Conservation (phyloP, 2,888 invertebrate genomes). For the Tortricodes alternella region DNA sequence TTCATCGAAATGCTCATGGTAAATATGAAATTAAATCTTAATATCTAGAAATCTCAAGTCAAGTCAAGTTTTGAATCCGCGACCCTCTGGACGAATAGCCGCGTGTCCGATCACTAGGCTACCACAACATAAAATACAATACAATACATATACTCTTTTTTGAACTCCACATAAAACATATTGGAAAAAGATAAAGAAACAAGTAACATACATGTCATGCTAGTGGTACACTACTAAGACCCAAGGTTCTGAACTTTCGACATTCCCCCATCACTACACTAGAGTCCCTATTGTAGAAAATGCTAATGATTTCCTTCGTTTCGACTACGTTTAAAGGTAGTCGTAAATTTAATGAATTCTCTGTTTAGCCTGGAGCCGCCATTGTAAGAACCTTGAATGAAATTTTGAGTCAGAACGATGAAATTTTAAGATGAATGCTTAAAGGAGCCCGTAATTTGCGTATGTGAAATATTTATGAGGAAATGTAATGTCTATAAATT, state of each 20-base stretch:
- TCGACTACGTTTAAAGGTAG: conserved; percentile 62
- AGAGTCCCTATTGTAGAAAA: conserved; percentile 67
- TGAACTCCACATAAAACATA: too few relatives aligned
- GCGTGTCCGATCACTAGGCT: too few relatives aligned
- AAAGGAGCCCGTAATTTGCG: background rate
- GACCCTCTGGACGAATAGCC: too few relatives aligned
- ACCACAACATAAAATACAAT: too few relatives aligned
- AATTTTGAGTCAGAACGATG: conserved; percentile 18
- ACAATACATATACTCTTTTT: too few relatives aligned
- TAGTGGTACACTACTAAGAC: too few relatives aligned
- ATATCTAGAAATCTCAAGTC: too few relatives aligned
- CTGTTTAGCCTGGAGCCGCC: conserved; percentile 38
- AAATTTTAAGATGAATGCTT: background rate
- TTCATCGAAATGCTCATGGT: too few relatives aligned
- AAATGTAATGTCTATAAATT: too few relatives aligned
- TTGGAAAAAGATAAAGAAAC: too few relatives aligned
- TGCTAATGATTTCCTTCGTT: conserved; percentile 74
- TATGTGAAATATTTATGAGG: background rate
- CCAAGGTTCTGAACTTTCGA: conserved; percentile 31
- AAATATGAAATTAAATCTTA: too few relatives aligned
- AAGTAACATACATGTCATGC: background rate
- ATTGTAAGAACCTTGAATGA: conserved; percentile 13
- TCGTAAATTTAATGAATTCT: conserved; percentile 65
- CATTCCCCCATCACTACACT: conserved; percentile 47
- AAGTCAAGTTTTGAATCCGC: too few relatives aligned